phyloP scores from a whole-genome alignment of 2,113 vertebrate species.

The Fulmarus glacialis region DNA sequence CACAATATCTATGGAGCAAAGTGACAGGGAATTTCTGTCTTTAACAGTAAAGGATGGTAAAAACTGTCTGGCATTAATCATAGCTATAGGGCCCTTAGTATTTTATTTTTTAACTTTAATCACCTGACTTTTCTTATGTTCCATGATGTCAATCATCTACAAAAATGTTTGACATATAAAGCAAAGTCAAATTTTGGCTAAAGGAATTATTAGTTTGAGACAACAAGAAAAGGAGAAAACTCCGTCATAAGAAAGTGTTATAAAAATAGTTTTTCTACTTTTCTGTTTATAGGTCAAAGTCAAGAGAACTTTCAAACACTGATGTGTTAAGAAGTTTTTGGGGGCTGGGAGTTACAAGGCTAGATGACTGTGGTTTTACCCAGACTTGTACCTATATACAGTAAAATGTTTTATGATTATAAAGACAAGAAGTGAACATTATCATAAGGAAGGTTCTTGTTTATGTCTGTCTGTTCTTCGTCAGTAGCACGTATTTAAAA shows the following conservation, averaged over 20 bases:
- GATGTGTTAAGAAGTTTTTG: neutral
- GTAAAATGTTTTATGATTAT: neutral
- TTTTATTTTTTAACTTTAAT: neutral
- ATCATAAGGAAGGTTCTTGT: neutral
- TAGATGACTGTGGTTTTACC: neutral
- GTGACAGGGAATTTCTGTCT: neutral
- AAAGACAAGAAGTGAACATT: neutral
- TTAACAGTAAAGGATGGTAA: neutral
- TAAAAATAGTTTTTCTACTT: neutral
- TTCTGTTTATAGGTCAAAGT: neutral
- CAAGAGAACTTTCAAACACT: neutral
- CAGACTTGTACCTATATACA: neutral
- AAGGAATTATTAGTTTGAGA: neutral
- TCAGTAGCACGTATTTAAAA: neutral
- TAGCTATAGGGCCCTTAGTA: neutral
- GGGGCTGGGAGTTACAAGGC: neutral
- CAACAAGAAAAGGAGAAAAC: neutral
- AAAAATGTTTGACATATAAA: neutral
- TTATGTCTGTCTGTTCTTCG: neutral
- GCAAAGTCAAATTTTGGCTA: neutral
- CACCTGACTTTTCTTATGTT: neutral
- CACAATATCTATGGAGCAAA: neutral
- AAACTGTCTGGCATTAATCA: neutral
- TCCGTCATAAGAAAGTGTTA: neutral
- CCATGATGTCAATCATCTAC: neutral